Evolutionary conservation across 1,140 invertebrate genomes (phyloP), one percentile per base, ranked within the genome.

Genomic region (Lepeophtheirus salmonis): DNA sequence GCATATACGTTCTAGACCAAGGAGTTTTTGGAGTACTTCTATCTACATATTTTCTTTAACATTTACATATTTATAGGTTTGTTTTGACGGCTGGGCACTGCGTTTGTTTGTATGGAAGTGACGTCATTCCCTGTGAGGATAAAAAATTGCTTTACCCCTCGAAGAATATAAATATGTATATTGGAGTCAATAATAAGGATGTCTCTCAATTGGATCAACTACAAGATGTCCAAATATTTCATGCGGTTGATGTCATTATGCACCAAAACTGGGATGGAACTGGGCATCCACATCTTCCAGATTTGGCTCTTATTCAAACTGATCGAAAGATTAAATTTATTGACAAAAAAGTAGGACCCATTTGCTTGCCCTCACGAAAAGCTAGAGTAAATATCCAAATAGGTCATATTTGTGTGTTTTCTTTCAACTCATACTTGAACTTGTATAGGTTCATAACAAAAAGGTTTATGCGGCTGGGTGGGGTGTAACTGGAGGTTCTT

Each of bases 71-170:
- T 41, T 41, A 10, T n/a, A 41, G 55, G 2, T 57, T n/a, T 18
- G 55, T 57, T 2, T 23, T 57, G n/a, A 57, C 55, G 16, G 55
- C 55, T n/a, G 55, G 23, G 14, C 55, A 57, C 22, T 57, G 55
- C 22, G 55, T 57, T 4, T 57, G 55, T 54, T 20, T 54, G n/a
- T 16, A 20, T 2, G 52, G 16, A 14, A 41, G 30, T 41, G 30
- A 41, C 30, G 30, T 41, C 30, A 41, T 41, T 41, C 30, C 30
- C 30, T 41, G 30, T 41, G 30, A 41, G 30, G 30, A 41, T n/a
- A 41, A 41, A n/a, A 41, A 41, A n/a, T n/a, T 41, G 6, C 30
- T 41, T 41, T 21, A 57, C 26, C 55, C 55, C 55, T 13, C 16
- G 16, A 30, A 57, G 2, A 21, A 23, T 17, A 26, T 57, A 17